A percentile compares a stretch with the other conserved stretches of the same genome.
These are phyloP conservation scores for Argyresthia albistria DNA, from an alignment of 2,888 invertebrate species.

Conservation along the genomic window DNA sequence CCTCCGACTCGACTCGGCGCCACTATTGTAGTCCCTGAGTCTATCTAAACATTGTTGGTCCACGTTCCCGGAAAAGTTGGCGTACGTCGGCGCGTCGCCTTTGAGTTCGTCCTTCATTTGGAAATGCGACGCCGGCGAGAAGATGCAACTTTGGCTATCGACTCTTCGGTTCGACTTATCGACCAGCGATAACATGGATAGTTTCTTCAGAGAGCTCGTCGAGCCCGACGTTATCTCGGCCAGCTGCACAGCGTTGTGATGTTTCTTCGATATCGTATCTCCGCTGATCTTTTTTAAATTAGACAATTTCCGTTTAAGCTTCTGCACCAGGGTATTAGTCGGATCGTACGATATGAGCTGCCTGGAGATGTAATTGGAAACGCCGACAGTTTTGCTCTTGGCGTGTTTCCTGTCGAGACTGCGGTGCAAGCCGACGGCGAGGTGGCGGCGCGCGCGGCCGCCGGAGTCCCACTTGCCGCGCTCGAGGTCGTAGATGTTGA, in stretches of 20 bases:
- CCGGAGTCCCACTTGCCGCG: slow-evolving; percentile 54
- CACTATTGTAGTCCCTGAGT: slow-evolving; percentile 38
- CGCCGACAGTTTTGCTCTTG: slow-evolving; percentile 59
- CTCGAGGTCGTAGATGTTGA: slow-evolving; percentile 60
- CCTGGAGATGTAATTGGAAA: slow-evolving; percentile 63
- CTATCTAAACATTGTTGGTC: slow-evolving; percentile 63
- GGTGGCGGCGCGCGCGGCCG: slow-evolving; percentile 30
- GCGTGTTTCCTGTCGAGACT: slow-evolving; percentile 62
- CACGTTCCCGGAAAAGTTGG: slow-evolving; percentile 63
- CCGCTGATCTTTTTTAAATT: slow-evolving; percentile 65
- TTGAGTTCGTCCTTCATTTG: slow-evolving; percentile 52
- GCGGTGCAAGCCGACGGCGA: slow-evolving; percentile 49
- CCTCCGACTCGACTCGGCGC: slow-evolving; percentile 31
- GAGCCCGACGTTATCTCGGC: slow-evolving; percentile 62
- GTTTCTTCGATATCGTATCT: slow-evolving; percentile 58
- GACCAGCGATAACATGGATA: slow-evolving; percentile 58
- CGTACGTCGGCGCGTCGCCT: slow-evolving; percentile 50
- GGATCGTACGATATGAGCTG: slow-evolving; percentile 65
- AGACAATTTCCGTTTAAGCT: slow-evolving; percentile 63
- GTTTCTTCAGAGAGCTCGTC: slow-evolving; percentile 54
- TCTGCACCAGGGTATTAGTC: slow-evolving; percentile 59
- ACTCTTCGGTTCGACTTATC: slow-evolving; percentile 57
- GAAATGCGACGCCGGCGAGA: slow-evolving; percentile 41
- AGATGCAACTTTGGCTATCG: slow-evolving; percentile 60
- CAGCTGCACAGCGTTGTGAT: slow-evolving; percentile 61